Conservation (phyloP, 2,888 invertebrate species). For the Toxonevra muliebris region DNA sequence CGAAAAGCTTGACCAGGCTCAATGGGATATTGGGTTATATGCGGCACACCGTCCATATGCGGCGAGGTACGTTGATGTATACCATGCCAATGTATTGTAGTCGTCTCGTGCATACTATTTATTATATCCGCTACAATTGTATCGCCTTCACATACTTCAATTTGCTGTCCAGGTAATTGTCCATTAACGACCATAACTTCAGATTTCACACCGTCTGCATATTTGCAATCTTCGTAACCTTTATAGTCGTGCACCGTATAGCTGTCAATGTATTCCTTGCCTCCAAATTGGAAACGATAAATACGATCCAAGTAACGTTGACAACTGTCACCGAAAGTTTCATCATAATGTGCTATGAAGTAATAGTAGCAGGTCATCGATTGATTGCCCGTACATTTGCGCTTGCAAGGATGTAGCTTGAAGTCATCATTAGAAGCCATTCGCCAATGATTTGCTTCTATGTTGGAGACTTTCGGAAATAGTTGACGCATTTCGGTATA, state of each 20-base stretch:
- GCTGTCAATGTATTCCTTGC: constrained; percentile 50
- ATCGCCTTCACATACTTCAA: constrained; percentile 58
- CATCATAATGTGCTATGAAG: constrained; percentile 57
- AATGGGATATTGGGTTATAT: constrained; percentile 60
- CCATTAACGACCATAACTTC: constrained; percentile 57
- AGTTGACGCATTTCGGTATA: constrained; percentile 51
- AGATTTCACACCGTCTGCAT: constrained; percentile 53
- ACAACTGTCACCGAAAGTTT: constrained; percentile 57
- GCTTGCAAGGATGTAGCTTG: constrained; percentile 55
- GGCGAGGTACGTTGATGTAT: constrained; percentile 55
- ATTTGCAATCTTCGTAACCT: constrained; percentile 52
- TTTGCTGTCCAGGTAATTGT: constrained; percentile 51
- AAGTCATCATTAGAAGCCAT: constrained; percentile 44
- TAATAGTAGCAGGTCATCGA: constrained; percentile 60
- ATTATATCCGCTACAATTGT: constrained; percentile 58
- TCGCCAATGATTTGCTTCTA: constrained; percentile 50
- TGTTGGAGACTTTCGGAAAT: constrained; percentile 48
- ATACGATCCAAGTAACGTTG: constrained; percentile 50
- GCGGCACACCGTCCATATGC: constrained; percentile 61
- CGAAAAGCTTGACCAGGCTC: constrained; percentile 58
- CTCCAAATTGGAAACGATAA: constrained; percentile 48
- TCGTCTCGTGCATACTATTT: constrained; percentile 56
- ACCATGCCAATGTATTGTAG: constrained; percentile 61
- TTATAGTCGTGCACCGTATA: constrained; percentile 34
- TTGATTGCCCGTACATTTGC: constrained; percentile 50